phyloP scores from a whole-genome alignment of 2,113 vertebrate species.

The Numida meleagris region DNA sequence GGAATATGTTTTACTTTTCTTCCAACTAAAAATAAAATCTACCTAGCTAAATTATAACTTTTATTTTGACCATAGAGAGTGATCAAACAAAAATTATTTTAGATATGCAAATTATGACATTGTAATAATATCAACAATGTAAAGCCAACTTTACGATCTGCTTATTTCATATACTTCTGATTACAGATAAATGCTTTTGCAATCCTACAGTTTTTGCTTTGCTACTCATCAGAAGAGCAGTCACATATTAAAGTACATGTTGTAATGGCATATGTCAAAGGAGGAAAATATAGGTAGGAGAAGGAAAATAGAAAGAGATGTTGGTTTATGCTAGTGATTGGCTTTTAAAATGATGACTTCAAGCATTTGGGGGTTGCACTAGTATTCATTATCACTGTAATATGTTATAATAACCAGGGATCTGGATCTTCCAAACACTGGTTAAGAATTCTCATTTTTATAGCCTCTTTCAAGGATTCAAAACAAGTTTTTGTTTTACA shows the following conservation, averaged over 20 bases:
- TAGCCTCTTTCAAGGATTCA: background rate
- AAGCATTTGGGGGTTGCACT: background rate
- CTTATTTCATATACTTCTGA: conserved; percentile 49
- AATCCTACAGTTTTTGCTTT: background rate
- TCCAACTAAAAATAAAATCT: conserved; percentile 53
- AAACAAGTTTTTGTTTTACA: background rate
- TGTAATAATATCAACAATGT: conserved; percentile 39
- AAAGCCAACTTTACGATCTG: conserved; percentile 63
- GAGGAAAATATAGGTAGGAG: background rate
- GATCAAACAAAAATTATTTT: conserved; percentile 69
- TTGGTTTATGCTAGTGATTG: background rate
- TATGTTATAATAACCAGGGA: background rate
- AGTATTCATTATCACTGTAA: background rate
- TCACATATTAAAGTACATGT: background rate
- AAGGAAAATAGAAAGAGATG: background rate
- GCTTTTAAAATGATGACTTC: background rate
- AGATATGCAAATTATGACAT: conserved; percentile 51
- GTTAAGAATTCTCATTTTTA: background rate
- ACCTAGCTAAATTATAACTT: conserved; percentile 65
- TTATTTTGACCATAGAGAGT: conserved; percentile 60
- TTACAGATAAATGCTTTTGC: background rate
- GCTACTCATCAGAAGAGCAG: fast-evolving
- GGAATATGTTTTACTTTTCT: conserved; percentile 68
- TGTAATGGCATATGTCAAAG: background rate
- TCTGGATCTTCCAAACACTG: background rate